Base-by-base conservation (phyloP, 1,140 invertebrate genomes). In the Drosophila kohkoa region DNA sequence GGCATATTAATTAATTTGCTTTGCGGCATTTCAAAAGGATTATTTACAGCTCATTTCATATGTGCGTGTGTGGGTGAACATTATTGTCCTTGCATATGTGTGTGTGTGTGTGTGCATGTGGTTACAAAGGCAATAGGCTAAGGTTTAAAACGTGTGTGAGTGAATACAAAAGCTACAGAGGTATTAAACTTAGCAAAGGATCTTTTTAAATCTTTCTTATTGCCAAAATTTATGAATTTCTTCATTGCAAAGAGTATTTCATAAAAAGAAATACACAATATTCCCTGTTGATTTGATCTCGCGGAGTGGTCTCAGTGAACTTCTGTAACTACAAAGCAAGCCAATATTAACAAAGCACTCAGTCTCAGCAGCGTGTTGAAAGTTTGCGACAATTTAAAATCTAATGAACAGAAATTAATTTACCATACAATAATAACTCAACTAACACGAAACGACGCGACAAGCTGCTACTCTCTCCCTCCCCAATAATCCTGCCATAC, bases 1-100 rank as follows among this genome's bases (percentile, higher is more conserved):
- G 83, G 82, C 82, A 87, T 83, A 87, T 87, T 87, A 89, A 89
- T 89, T 89, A 89, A 89, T 89, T 85, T 89, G 85, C 79, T 89
- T 88, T 89, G 75, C 75, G 68, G 45, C 85, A 89, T 89, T 88
- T 89, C 85, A 79, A 67, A 89, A 89, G 85, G 85, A 89, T 89
- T 89, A 89, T 78, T 83, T 87, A 81, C 80, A 77, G 65, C 67
- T 67, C 57, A 68, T 73, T 68, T 68, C 55, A 74, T 13, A 69
- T 58, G 45, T 69, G 54, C 78, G 64, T 20, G 25, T 32, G 20
- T 58, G 20, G 30, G 41, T 62, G 41, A 32, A 13, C 49, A 20
- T 32, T 6, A 10, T 10, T 38, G 35, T 38, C 35, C 35, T 45
- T 55, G 32, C 6, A 16, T 57, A n/a, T 38, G 32, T 28, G 11